These are phyloP conservation scores for Euplexia lucipara DNA, from an alignment of 2,888 invertebrate genomes.

Conservation along the genomic window DNA sequence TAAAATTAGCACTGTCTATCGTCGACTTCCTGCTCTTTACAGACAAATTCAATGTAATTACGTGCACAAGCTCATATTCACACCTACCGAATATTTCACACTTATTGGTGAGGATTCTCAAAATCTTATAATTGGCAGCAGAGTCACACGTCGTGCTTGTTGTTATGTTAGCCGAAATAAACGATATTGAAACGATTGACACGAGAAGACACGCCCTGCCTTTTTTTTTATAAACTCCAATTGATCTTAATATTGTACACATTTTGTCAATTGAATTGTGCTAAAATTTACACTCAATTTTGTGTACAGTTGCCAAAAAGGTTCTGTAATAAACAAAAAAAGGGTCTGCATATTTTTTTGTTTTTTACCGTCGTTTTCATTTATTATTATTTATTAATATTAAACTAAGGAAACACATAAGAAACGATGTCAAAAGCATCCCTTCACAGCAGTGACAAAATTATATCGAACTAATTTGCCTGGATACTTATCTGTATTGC, in stretches of 20 bases:
- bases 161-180: constrained; percentile 40
- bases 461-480: too few relatives aligned
- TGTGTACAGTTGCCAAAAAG: too few relatives aligned
- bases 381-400: too few relatives aligned
- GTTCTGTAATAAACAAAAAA: too few relatives aligned
- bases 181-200: constrained; percentile 38
- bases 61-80: constrained; percentile 11
- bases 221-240: constrained; percentile 35
- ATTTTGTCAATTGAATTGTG: constrained; percentile 18
- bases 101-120: constrained; percentile 27
- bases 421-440: too few relatives aligned
- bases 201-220: constrained; percentile 38
- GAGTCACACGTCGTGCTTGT: constrained; percentile 24
- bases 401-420: too few relatives aligned
- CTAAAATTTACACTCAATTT: constrained; percentile 1
- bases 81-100: constrained; percentile 50
- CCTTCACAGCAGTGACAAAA: too few relatives aligned
- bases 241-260: constrained; percentile 12
- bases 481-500: too few relatives aligned
- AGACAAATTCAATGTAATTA: not conserved
- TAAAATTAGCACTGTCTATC: not conserved
- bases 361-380: too few relatives aligned
- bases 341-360: too few relatives aligned
- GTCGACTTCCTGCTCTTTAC: not conserved
- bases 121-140: constrained; percentile 45